Percentiles rank a stretch among this genome's conserved stretches.
phyloP scores from a whole-genome alignment of 2,888 invertebrate genomes.

The Plebejus anna region DNA sequence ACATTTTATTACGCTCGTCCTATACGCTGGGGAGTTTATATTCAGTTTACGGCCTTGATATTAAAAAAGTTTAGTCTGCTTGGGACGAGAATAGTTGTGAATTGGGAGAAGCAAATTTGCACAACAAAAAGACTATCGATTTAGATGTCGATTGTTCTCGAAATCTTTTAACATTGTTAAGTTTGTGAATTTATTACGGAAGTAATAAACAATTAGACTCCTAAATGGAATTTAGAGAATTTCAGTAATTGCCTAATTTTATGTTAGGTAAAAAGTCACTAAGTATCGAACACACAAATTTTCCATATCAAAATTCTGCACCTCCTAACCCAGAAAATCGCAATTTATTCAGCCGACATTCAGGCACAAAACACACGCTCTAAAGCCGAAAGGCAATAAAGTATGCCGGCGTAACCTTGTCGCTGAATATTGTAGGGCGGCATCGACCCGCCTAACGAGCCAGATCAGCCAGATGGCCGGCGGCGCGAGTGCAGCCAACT shows the following conservation, averaged over 20 bases:
- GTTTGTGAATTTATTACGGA: background rate
- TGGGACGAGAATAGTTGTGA: background rate
- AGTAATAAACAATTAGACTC: background rate
- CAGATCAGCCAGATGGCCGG: constrained; percentile 18
- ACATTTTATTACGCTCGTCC: background rate
- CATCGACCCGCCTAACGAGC: constrained; percentile 27
- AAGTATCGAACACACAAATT: background rate
- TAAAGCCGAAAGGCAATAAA: constrained; percentile 8
- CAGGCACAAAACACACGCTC: background rate
- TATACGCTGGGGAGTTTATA: background rate
- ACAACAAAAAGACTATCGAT: background rate
- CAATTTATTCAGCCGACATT: background rate
- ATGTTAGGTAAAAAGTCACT: background rate
- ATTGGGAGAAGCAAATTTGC: background rate
- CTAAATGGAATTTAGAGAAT: background rate
- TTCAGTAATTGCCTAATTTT: background rate
- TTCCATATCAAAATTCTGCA: background rate
- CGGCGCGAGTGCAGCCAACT: constrained; percentile 3
- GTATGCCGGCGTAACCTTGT: constrained; percentile 25
- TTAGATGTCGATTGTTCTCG: background rate
- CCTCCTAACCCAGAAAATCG: background rate
- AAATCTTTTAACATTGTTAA: background rate
- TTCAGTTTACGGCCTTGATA: background rate
- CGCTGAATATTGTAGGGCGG: constrained; percentile 25
- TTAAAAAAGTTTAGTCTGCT: background rate